phyloP scores from a whole-genome alignment of 2,888 invertebrate genomes.

The Bedellia somnulentella region DNA sequence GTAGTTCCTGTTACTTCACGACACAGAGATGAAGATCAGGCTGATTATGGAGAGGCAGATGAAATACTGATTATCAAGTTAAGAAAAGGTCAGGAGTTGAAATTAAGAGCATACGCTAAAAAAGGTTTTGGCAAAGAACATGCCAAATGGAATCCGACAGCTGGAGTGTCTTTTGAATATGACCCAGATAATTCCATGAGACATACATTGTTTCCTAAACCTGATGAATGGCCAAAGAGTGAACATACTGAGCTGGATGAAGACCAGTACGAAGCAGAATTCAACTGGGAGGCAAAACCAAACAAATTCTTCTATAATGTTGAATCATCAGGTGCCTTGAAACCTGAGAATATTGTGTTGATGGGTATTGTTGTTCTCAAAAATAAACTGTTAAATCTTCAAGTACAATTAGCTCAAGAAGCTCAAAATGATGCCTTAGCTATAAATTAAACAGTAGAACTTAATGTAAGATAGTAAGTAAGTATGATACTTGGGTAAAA shows the following conservation, averaged over 20 bases:
- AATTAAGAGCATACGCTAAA: slow-evolving; percentile 93
- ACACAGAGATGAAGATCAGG: slow-evolving; percentile 88
- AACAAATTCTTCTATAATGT: slow-evolving; percentile 97
- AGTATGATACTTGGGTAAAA: neutral
- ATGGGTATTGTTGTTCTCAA: slow-evolving; percentile 93
- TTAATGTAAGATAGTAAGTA: neutral
- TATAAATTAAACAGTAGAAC: slow-evolving; percentile 55
- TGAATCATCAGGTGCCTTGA: slow-evolving; percentile 91
- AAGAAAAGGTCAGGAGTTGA: slow-evolving; percentile 87
- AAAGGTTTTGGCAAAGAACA: slow-evolving; percentile 98
- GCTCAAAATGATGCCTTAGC: slow-evolving; percentile 82
- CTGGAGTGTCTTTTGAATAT: slow-evolving; percentile 98
- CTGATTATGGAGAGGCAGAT: slow-evolving; percentile 92
- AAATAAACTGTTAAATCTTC: slow-evolving; percentile 93
- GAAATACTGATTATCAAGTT: slow-evolving; percentile 78
- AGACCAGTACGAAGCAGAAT: slow-evolving; percentile 90
- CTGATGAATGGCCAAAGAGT: slow-evolving; percentile 99
- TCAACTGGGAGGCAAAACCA: slow-evolving; percentile 92
- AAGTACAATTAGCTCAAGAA: slow-evolving; percentile 89
- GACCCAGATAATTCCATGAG: slow-evolving; percentile 97
- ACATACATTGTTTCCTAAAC: slow-evolving; percentile 93
- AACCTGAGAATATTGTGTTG: slow-evolving; percentile 95
- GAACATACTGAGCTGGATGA: slow-evolving; percentile 94
- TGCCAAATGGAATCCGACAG: slow-evolving; percentile 99
- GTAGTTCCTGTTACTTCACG: slow-evolving; percentile 93